Conservation (phyloP, 2,888 invertebrate species). For the Patella ulyssiponensis region DNA sequence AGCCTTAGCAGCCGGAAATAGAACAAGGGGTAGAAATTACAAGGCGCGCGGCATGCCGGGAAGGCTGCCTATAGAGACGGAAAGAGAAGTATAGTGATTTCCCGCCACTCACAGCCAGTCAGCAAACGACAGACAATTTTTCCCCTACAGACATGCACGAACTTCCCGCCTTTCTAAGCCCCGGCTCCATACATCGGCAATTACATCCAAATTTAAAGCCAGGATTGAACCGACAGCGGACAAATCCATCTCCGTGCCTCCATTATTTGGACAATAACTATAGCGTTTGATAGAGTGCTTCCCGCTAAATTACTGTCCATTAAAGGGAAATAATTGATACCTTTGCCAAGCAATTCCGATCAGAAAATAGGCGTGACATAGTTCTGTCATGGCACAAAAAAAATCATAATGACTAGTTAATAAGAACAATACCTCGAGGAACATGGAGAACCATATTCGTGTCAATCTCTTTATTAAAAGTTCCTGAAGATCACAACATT, state of each 20-base stretch:
- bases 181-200: slow-evolving; percentile 20
- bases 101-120: slow-evolving; percentile 9
- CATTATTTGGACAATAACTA: slow-evolving; percentile 28
- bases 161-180: slow-evolving; percentile 9
- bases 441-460: background rate
- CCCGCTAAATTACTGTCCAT: slow-evolving; percentile 25
- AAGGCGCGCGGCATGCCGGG: slow-evolving; percentile 7
- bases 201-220: slow-evolving; percentile 24
- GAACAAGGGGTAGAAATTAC: slow-evolving; percentile 13
- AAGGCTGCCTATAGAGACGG: slow-evolving; percentile 9
- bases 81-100: slow-evolving; percentile 11
- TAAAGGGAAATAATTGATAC: slow-evolving; percentile 21
- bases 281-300: slow-evolving; percentile 27
- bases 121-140: slow-evolving; percentile 5
- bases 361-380: slow-evolving; percentile 8
- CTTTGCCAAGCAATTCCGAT: slow-evolving; percentile 9
- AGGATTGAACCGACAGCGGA: slow-evolving; percentile 12
- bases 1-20: slow-evolving; percentile 12
- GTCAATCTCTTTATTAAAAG: too few relatives aligned
- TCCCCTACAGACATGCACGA: slow-evolving; percentile 2
- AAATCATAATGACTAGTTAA: slow-evolving; percentile 6
- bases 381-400: slow-evolving; percentile 5
- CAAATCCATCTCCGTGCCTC: slow-evolving; percentile 21
- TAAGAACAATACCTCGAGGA: slow-evolving; percentile 5
- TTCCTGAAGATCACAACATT: too few relatives aligned